phyloP scores from a whole-genome alignment of 2,888 invertebrate species.

The Harpagoxenus sublaevis region DNA sequence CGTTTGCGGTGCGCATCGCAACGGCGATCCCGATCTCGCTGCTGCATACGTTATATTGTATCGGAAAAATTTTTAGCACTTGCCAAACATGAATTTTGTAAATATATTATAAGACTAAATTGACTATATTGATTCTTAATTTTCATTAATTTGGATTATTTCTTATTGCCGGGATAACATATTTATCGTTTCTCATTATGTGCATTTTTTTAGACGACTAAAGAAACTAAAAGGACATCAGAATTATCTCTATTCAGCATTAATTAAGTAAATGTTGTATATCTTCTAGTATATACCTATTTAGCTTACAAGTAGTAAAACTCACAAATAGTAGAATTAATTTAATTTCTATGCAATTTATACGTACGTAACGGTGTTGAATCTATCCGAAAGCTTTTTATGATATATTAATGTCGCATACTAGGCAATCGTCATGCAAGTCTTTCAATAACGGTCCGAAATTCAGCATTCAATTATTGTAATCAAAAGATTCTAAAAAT shows the following conservation, averaged over 20 bases:
- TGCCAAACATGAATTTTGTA: neutral
- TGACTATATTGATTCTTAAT: neutral
- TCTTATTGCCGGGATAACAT: neutral
- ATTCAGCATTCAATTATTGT: neutral
- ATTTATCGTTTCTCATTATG: neutral
- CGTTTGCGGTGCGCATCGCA: slow-evolving; percentile 10
- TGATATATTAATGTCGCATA: neutral
- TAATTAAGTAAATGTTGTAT: slow-evolving; percentile 5
- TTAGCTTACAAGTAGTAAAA: neutral
- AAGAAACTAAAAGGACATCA: neutral
- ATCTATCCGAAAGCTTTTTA: neutral
- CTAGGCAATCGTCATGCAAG: neutral
- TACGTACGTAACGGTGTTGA: slow-evolving; percentile 9
- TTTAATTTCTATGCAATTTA: neutral
- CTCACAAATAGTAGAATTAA: slow-evolving; percentile 9
- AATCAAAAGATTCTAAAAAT: neutral
- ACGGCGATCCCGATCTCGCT: neutral
- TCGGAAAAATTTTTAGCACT: neutral
- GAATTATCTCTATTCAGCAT: neutral
- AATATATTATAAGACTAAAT: slow-evolving; percentile 6
- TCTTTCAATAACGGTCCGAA: neutral
- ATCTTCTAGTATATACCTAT: neutral
- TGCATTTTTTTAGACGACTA: neutral
- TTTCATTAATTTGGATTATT: neutral
- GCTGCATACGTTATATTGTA: neutral